Evolutionary conservation across 2,888 invertebrate genomes (phyloP).

Genomic region (Protodeltote pygarga): DNA sequence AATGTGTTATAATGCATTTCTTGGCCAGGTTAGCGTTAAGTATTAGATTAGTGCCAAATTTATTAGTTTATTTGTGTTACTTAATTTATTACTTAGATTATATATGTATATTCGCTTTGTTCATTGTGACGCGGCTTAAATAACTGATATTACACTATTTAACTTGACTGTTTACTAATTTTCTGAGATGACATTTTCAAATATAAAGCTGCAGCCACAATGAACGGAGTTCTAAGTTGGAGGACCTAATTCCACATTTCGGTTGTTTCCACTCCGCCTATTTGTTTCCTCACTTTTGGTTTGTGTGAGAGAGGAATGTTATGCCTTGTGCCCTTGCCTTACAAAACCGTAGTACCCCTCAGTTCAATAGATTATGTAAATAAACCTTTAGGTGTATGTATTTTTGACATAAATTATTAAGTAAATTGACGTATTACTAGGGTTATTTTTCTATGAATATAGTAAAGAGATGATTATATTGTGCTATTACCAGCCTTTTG

Average conservation of each 20-base stretch:
- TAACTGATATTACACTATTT: not conserved
- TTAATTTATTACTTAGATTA: slow-evolving; percentile 78
- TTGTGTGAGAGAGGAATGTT: slow-evolving; percentile 32
- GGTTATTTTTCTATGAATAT: slow-evolving; percentile 46
- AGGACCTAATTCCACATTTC: slow-evolving; percentile 63
- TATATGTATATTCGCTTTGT: slow-evolving; percentile 12
- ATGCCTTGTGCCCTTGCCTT: slow-evolving; percentile 50
- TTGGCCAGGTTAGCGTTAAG: slow-evolving; percentile 58
- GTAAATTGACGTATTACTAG: slow-evolving; percentile 43
- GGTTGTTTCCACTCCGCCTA: slow-evolving; percentile 76
- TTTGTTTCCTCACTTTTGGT: slow-evolving; percentile 41
- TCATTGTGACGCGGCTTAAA: slow-evolving; percentile 22
- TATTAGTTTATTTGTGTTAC: slow-evolving; percentile 71
- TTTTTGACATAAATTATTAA: slow-evolving; percentile 53
- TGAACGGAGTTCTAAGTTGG: slow-evolving; percentile 51
- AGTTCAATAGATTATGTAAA: slow-evolving; percentile 34
- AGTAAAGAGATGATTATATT: slow-evolving; percentile 32
- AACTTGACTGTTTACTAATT: too few species aligned
- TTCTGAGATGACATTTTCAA: too few species aligned
- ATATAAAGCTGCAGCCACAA: slow-evolving; percentile 5
- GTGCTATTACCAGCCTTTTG: slow-evolving; percentile 26
- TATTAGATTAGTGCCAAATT: slow-evolving; percentile 84
- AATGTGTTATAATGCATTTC: slow-evolving; percentile 60
- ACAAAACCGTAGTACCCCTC: slow-evolving; percentile 33
- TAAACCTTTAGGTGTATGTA: slow-evolving; percentile 53